These are phyloP conservation scores for Tetrax tetrax DNA, from an alignment of 2,113 vertebrate species.

Conservation along the genomic window DNA sequence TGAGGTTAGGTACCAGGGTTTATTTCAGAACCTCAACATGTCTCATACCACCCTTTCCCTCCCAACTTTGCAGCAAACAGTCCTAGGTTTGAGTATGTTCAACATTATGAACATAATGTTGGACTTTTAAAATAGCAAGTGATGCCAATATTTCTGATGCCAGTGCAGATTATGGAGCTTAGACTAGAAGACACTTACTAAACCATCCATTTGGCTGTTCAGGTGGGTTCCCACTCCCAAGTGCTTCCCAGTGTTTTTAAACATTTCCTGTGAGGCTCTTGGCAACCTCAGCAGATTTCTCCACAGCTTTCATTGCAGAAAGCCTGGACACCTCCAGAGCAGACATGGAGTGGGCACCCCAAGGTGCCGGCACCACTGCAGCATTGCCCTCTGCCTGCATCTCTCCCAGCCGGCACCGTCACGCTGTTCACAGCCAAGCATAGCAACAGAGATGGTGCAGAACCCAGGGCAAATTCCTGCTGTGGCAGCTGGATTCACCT, in stretches of 20 bases:
- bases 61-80: not conserved
- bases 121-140: not conserved
- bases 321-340: not conserved
- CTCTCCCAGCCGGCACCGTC: not conserved
- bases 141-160: not conserved
- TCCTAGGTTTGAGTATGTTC: not conserved
- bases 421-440: fast-evolving
- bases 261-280: not conserved
- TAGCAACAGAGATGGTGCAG: not conserved
- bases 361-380: not conserved
- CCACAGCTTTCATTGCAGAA: not conserved
- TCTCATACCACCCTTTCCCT: not conserved
- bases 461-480: not conserved
- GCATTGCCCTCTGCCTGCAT: not conserved
- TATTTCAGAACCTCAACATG: not conserved
- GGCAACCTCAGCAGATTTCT: not conserved
- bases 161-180: not conserved
- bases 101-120: not conserved
- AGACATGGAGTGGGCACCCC: not conserved
- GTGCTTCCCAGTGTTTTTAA: not conserved
- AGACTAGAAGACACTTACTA: not conserved
- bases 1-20: not conserved
- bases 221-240: not conserved
- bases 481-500: not conserved
- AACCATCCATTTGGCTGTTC: not conserved